A percentile compares a stretch with the other conserved stretches of the same genome.
Evolutionary conservation across 2,113 vertebrate species (phyloP).

Genomic region (Pristiophorus japonicus): DNA sequence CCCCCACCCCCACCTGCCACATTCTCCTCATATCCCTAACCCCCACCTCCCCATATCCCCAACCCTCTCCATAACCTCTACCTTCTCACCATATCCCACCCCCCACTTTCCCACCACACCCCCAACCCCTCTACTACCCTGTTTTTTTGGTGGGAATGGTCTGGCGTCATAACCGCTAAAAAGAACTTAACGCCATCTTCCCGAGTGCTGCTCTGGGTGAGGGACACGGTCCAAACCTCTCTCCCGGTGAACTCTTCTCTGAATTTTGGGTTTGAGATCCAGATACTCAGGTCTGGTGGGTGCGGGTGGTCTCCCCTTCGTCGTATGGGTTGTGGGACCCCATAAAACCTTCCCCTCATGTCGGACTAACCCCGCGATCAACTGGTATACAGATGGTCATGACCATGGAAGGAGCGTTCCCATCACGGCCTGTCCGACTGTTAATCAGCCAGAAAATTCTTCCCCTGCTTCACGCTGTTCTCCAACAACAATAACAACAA

Average conservation of each 20-base stretch:
- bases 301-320: no score
- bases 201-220: not conserved
- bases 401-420: not conserved
- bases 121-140: not conserved
- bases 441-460: not conserved
- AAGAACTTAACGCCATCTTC: not conserved
- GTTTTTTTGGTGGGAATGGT: not conserved
- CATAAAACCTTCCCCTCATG: not conserved
- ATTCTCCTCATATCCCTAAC: no score
- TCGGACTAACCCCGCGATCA: not conserved
- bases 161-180: not conserved
- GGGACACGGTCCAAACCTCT: not conserved
- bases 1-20: no score
- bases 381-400: not conserved
- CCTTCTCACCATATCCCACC: no score
- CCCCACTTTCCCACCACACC: no score
- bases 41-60: no score
- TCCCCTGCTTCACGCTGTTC: not conserved
- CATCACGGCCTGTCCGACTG: no score
- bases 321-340: not conserved
- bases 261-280: not conserved
- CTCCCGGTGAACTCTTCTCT: not conserved
- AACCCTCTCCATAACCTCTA: no score
- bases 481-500: no score
- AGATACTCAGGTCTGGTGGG: not conserved